phyloP scores from a whole-genome alignment of 2,797 vertebrate genomes.

The Merluccius polli region DNA sequence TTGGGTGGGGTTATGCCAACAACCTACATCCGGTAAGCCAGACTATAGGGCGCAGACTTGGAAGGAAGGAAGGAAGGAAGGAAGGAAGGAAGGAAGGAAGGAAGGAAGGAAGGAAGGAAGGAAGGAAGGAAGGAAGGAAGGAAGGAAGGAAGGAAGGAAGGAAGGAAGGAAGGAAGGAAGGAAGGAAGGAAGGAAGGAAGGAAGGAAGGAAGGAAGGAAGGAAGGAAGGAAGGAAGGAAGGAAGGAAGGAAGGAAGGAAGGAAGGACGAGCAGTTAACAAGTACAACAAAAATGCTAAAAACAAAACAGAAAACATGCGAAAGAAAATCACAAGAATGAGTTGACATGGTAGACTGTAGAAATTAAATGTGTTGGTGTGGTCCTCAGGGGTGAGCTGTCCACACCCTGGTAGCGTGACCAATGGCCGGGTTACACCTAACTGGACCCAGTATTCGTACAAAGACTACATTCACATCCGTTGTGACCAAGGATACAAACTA shows the following conservation, averaged over 20 bases:
- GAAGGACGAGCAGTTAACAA: no score
- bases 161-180: not conserved
- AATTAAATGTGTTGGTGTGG: slow-evolving; percentile 19
- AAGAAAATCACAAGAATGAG: not conserved
- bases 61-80: not conserved
- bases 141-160: not conserved
- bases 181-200: no score
- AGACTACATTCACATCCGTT: slow-evolving; percentile 72
- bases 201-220: no score
- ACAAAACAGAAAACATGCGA: not conserved
- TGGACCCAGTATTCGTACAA: slow-evolving; percentile 64
- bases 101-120: no score
- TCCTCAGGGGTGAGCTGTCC: slow-evolving; percentile 67
- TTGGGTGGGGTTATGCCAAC: no score
- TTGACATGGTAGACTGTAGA: not conserved
- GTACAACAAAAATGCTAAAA: no score
- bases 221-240: no score
- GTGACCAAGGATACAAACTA: slow-evolving; percentile 71
- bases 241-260: no score
- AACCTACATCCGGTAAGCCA: no score
- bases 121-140: no score
- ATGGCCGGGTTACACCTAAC: slow-evolving; percentile 64
- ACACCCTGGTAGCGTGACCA: slow-evolving; percentile 37
- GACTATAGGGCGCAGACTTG: no score
- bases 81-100: no score